phyloP scores from a whole-genome alignment of 2,113 vertebrate species.

The Thunnus maccoyii region DNA sequence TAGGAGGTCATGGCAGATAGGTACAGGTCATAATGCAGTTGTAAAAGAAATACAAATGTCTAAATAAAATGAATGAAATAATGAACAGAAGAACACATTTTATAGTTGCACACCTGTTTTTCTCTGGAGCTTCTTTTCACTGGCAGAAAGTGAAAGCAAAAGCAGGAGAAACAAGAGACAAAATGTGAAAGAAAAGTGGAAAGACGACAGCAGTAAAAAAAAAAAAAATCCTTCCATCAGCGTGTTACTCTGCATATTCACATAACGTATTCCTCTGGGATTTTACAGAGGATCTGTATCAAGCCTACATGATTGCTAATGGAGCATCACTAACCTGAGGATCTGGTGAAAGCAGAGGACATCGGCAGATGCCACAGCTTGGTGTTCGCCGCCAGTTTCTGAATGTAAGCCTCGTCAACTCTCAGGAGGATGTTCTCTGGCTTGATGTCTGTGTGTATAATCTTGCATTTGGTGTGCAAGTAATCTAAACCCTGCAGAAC shows the following conservation, averaged over 20 bases:
- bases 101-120: constrained; percentile 67
- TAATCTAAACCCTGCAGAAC: constrained; percentile 97
- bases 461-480: constrained; percentile 96
- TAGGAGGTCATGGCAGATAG: constrained; percentile 36
- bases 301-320: not conserved
- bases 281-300: not conserved
- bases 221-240: not conserved
- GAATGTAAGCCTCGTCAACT: constrained; percentile 91
- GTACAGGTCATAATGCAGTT: not conserved
- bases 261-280: not conserved
- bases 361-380: constrained; percentile 93
- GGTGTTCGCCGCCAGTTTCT: constrained; percentile 91
- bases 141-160: constrained; percentile 48
- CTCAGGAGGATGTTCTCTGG: constrained; percentile 96
- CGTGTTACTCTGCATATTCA: not conserved
- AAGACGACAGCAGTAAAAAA: not conserved
- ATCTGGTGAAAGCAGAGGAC: constrained; percentile 87
- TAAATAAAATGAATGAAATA: not conserved
- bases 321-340: constrained; percentile 83
- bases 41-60: not conserved
- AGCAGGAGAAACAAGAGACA: not conserved
- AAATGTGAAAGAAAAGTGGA: not conserved
- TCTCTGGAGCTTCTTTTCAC: constrained; percentile 59
- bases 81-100: not conserved
- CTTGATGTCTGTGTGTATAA: constrained; percentile 97